phyloP scores from a whole-genome alignment of 2,888 invertebrate species.

The Lamproptera curius region DNA sequence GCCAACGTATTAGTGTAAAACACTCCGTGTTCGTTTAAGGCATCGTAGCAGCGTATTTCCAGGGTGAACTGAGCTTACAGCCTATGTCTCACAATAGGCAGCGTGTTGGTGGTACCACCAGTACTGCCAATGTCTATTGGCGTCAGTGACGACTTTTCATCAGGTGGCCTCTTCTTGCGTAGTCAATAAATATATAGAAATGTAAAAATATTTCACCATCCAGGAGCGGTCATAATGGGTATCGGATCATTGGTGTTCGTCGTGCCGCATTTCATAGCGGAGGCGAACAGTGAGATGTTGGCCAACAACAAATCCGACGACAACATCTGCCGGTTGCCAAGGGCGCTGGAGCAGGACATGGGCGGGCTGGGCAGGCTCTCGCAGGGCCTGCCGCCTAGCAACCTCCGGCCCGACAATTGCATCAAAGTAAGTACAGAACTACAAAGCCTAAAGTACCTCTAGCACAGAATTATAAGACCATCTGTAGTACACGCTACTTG shows the following conservation, averaged over 20 bases:
- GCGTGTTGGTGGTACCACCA: too few relatives aligned
- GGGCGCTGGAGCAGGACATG: slow-evolving; percentile 84
- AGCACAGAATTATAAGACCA: not conserved
- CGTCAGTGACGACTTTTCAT: too few relatives aligned
- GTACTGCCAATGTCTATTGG: too few relatives aligned
- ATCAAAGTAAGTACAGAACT: slow-evolving; percentile 75
- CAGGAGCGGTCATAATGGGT: slow-evolving; percentile 94
- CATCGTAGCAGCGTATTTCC: too few relatives aligned
- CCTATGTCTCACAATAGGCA: too few relatives aligned
- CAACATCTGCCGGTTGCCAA: slow-evolving; percentile 88
- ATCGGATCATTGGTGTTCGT: slow-evolving; percentile 95
- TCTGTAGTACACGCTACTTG: too few relatives aligned
- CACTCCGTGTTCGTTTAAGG: too few relatives aligned
- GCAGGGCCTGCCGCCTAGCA: slow-evolving; percentile 85
- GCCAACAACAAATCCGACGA: slow-evolving; percentile 84
- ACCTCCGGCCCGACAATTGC: slow-evolving; percentile 86
- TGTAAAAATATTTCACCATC: not conserved
- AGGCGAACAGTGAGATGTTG: slow-evolving; percentile 84
- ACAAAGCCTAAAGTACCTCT: not conserved
- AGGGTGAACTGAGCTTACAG: too few relatives aligned
- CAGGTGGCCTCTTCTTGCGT: too few relatives aligned
- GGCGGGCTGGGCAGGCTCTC: slow-evolving; percentile 85
- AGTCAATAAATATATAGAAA: too few relatives aligned
- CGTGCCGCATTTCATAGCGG: slow-evolving; percentile 94
- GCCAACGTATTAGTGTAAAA: too few relatives aligned